Conservation (phyloP, 2,888 invertebrate species). For the Thumatha senex region DNA sequence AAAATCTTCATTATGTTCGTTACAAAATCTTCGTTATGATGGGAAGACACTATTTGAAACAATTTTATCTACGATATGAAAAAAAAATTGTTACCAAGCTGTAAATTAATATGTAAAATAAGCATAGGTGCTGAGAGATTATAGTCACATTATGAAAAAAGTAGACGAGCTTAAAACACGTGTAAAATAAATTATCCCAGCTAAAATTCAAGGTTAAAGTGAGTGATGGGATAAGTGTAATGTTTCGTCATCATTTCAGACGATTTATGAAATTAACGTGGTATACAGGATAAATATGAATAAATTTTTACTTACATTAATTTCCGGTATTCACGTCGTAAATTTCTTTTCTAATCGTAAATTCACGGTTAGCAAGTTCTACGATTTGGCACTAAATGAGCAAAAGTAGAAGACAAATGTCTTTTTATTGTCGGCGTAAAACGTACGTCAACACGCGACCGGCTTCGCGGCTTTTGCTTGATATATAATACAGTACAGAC, state of each 20-base stretch:
- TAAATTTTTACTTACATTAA: slow-evolving; percentile 27
- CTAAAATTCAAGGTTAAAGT: slow-evolving; percentile 48
- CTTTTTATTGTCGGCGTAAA: slow-evolving; percentile 23
- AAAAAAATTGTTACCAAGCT: no score
- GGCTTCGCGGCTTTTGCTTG: background rate
- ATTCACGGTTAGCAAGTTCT: slow-evolving; percentile 28
- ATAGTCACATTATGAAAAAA: background rate
- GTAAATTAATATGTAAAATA: no score
- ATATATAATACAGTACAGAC: slow-evolving; percentile 9
- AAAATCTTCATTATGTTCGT: no score
- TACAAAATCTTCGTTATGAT: no score
- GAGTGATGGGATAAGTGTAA: slow-evolving; percentile 25
- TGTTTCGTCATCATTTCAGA: slow-evolving; percentile 30
- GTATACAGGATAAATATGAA: background rate
- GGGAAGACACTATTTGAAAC: no score
- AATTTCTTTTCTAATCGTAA: slow-evolving; percentile 27
- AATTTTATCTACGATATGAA: no score
- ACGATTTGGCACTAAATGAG: slow-evolving; percentile 38
- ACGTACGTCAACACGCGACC: slow-evolving; percentile 7
- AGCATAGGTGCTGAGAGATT: no score
- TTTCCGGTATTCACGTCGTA: slow-evolving; percentile 24
- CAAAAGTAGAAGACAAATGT: slow-evolving; percentile 26
- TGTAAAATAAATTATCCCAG: slow-evolving; percentile 5
- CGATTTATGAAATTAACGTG: background rate
- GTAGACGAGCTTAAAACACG: background rate